Conservation (phyloP, 2,113 vertebrate species). For the Dendropsophus ebraccatus region DNA sequence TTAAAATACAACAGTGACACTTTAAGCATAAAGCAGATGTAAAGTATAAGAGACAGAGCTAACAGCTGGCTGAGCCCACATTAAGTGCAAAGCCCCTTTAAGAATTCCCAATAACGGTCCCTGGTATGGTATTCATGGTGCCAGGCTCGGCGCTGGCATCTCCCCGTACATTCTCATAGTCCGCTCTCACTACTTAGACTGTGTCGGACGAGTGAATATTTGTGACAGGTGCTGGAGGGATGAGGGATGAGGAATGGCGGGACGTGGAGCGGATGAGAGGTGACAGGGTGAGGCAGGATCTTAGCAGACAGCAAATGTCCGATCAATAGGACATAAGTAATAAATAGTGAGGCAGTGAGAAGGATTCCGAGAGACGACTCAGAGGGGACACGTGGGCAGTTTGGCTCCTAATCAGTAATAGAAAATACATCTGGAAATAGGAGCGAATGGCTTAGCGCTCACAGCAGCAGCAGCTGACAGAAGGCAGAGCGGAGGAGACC, state of each 20-base stretch:
- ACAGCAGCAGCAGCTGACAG: conserved; percentile 21
- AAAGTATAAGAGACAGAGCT: too few relatives aligned
- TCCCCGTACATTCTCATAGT: background rate
- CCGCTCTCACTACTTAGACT: too few relatives aligned
- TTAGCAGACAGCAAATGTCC: background rate
- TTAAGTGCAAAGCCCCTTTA: too few relatives aligned
- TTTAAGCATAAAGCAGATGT: too few relatives aligned
- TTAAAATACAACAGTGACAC: too few relatives aligned
- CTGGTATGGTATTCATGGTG: too few relatives aligned
- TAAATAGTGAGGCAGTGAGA: background rate
- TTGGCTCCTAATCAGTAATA: conserved; percentile 46
- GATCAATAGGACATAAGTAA: conserved; percentile 5
- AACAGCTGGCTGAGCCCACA: too few relatives aligned
- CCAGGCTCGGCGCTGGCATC: too few relatives aligned
- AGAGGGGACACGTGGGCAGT: conserved; percentile 37
- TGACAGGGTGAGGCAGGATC: background rate
- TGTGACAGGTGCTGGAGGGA: background rate
- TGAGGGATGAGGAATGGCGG: background rate
- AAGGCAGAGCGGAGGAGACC: background rate
- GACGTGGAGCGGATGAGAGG: background rate
- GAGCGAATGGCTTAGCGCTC: conserved; percentile 5
- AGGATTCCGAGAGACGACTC: background rate
- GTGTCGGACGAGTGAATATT: background rate
- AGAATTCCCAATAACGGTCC: too few relatives aligned
- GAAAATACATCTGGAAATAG: conserved; percentile 47